A percentile compares a stretch with the other conserved stretches of the same genome.
phyloP scores from a whole-genome alignment of 2,888 invertebrate genomes.

The Lycia hirtaria region DNA sequence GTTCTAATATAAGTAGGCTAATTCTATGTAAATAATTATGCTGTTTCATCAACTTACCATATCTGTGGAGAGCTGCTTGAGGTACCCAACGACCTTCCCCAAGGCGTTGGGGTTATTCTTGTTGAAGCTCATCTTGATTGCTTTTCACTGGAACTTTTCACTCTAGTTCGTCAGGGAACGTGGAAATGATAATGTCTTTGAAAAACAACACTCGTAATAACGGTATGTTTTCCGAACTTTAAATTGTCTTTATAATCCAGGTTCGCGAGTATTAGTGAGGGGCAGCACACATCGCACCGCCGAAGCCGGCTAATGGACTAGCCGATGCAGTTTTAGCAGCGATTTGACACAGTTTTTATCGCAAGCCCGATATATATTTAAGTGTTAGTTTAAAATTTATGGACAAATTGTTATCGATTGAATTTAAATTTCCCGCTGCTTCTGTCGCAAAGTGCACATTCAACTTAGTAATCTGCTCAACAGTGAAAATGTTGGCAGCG shows the following conservation, averaged over 20 bases:
- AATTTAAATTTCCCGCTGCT: conserved; percentile 68
- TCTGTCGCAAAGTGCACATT: conserved; percentile 67
- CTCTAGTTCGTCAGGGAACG: conserved; percentile 70
- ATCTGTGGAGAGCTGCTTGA: conserved; percentile 81
- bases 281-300: conserved; percentile 64
- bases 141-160: conserved; percentile 47
- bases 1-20: conserved; percentile 8
- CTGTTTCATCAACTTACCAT: conserved; percentile 69
- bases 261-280: conserved; percentile 65
- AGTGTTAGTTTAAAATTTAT: conserved; percentile 10
- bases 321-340: conserved; percentile 40
- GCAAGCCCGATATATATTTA: conserved; percentile 43
- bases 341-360: conserved; percentile 66
- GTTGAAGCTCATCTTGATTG: conserved; percentile 82
- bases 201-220: conserved; percentile 62
- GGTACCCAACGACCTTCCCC: conserved; percentile 82
- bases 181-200: conserved; percentile 76
- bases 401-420: conserved; percentile 43
- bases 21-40: conserved; percentile 6
- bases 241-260: conserved; percentile 71
- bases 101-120: conserved; percentile 81
- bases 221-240: conserved; percentile 56
- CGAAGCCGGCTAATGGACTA: conserved; percentile 39
- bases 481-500: conserved; percentile 73
- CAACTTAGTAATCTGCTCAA: conserved; percentile 61